Percentiles rank a stretch among this genome's conserved stretches.
Evolutionary conservation across 2,113 vertebrate species (phyloP).

Genomic region (Corythaeola cristata): DNA sequence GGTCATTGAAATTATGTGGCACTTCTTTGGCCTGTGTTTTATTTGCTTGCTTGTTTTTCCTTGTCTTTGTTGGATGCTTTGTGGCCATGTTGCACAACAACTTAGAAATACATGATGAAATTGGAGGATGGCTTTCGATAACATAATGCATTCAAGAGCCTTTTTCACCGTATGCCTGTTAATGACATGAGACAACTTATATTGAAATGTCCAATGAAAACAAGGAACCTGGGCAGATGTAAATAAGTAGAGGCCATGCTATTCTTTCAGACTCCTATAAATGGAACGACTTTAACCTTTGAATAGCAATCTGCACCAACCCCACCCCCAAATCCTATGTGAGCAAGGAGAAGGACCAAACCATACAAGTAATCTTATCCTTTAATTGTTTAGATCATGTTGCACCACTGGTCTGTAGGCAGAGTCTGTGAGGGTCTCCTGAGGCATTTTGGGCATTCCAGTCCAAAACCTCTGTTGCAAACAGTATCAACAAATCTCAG

Average conservation of each 20-base stretch:
- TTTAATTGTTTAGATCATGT: not conserved
- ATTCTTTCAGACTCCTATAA: not conserved
- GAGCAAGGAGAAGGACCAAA: not conserved
- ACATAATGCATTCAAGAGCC: not conserved
- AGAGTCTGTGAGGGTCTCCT: not conserved
- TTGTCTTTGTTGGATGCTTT: not conserved
- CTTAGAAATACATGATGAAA: not conserved
- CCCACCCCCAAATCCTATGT: fast-evolving
- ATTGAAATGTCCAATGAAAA: not conserved
- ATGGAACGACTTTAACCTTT: not conserved
- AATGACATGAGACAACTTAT: not conserved
- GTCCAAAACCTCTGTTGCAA: not conserved
- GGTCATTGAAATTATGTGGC: not conserved
- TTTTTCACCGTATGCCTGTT: not conserved
- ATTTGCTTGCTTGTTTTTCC: not conserved
- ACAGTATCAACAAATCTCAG: not conserved
- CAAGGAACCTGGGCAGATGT: not conserved
- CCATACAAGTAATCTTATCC: not conserved
- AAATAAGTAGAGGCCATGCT: not conserved
- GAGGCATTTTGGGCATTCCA: not conserved
- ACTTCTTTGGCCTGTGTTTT: not conserved
- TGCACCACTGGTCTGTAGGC: not conserved
- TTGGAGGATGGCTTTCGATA: not conserved
- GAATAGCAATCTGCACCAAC: not conserved
- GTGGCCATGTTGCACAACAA: not conserved